Percentiles rank a stretch among this genome's conserved stretches.
phyloP scores from a whole-genome alignment of 2,888 invertebrate genomes.

The Catocala fraxini region DNA sequence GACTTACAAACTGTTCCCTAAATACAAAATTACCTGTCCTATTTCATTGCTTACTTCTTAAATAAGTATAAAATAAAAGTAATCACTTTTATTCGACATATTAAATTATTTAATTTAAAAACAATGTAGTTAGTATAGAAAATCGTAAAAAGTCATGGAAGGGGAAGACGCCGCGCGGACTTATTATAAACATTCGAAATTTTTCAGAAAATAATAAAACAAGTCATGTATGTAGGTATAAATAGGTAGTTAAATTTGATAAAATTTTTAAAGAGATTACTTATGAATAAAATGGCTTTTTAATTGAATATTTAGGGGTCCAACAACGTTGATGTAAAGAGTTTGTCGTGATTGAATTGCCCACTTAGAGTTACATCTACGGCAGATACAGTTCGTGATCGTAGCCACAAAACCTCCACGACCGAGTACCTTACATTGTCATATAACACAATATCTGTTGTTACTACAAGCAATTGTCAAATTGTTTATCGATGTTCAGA shows the following conservation, averaged over 20 bases:
- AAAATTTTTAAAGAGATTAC: conserved; percentile 83
- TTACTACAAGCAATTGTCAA: conserved; percentile 41
- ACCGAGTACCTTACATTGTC: conserved; percentile 22
- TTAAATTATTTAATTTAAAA: conserved; percentile 7
- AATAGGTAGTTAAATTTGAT: conserved; percentile 85
- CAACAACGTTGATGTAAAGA: conserved; percentile 76
- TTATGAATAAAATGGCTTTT: conserved; percentile 85
- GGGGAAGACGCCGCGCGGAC: conserved; percentile 79
- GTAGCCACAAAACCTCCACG: conserved; percentile 11
- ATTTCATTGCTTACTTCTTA: conserved; percentile 24
- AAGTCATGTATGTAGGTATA: conserved; percentile 76
- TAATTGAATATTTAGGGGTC: conserved; percentile 85
- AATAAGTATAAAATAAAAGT: neutral
- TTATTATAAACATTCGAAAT: conserved; percentile 68
- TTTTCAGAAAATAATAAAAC: conserved; percentile 69
- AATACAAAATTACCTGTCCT: conserved; percentile 15
- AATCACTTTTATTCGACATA: neutral
- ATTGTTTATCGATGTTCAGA: conserved; percentile 40
- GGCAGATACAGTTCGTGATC: conserved; percentile 41
- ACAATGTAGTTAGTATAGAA: conserved; percentile 13
- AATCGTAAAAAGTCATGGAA: conserved; percentile 17
- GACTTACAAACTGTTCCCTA: conserved; percentile 32
- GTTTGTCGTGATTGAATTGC: conserved; percentile 65
- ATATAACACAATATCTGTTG: conserved; percentile 29
- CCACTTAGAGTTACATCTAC: conserved; percentile 51